Evolutionary conservation across 2,113 vertebrate genomes (phyloP).

Genomic region (Lota lota): DNA sequence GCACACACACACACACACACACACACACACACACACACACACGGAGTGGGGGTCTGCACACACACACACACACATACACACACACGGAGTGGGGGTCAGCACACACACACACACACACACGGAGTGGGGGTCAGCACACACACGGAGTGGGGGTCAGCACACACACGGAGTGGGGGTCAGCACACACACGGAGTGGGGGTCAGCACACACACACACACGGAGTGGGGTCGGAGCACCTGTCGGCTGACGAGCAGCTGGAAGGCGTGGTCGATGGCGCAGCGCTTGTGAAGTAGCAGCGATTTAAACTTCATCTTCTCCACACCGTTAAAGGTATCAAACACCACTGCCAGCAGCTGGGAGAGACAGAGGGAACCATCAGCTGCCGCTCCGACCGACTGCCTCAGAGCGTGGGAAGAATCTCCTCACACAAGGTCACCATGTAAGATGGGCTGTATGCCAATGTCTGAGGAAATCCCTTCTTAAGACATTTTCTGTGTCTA

Average conservation of each 20-base stretch:
- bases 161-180: neutral
- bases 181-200: neutral
- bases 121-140: no score
- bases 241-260: constrained; percentile 85
- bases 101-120: no score
- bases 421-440: no score
- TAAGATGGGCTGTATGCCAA: no score
- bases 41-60: no score
- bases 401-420: neutral
- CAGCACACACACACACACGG: no score
- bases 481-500: no score
- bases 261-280: constrained; percentile 88
- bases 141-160: neutral
- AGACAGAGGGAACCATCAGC: neutral
- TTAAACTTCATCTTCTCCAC: constrained; percentile 98
- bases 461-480: no score
- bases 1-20: no score
- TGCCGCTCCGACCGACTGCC: neutral
- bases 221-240: constrained; percentile 68
- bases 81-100: no score
- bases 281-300: constrained; percentile 92
- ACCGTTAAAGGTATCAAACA: constrained; percentile 96
- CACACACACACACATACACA: neutral
- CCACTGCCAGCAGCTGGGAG: constrained; percentile 88
- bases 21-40: no score